These are phyloP conservation scores for Dolichoris vasculosae DNA, from an alignment of 1,140 invertebrate species.

Conservation along the genomic window DNA sequence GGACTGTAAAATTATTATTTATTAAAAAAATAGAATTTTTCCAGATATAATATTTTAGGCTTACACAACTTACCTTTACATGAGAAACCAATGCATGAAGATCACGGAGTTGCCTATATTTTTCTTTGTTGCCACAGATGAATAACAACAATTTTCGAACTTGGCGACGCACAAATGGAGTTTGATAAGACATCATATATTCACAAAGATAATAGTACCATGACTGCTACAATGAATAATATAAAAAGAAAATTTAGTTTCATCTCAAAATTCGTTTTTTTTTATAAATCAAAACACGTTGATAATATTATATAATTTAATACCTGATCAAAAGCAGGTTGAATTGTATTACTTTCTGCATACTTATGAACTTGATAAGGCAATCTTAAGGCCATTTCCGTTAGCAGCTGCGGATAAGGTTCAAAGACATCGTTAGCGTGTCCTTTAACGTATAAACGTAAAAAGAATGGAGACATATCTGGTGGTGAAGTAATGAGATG, in stretches of 20 bases:
- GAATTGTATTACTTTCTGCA: conserved; percentile 77
- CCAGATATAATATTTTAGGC: conserved; percentile 22
- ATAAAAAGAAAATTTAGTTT: neutral
- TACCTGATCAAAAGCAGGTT: conserved; percentile 76
- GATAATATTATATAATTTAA: neutral
- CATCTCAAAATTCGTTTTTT: neutral
- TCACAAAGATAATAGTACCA: conserved; percentile 93
- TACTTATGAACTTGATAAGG: conserved; percentile 94
- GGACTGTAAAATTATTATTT: conserved; percentile 65
- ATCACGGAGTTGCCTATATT: conserved; percentile 94
- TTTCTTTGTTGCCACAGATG: conserved; percentile 96
- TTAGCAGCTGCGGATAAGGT: conserved; percentile 92
- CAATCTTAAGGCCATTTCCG: conserved; percentile 94
- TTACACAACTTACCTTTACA: conserved; percentile 77
- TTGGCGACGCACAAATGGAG: conserved; percentile 84
- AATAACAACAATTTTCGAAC: conserved; percentile 92
- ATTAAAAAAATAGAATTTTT: conserved; percentile 31
- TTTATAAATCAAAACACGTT: neutral
- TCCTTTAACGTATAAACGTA: conserved; percentile 93
- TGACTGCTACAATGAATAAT: conserved; percentile 64
- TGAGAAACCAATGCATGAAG: conserved; percentile 91
- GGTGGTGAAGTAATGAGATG: conserved; percentile 87
- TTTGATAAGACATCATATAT: conserved; percentile 96
- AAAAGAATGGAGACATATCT: conserved; percentile 97
- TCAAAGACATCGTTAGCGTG: conserved; percentile 95